Conservation (phyloP, 2,113 vertebrate species). For the Phoxinus phoxinus region DNA sequence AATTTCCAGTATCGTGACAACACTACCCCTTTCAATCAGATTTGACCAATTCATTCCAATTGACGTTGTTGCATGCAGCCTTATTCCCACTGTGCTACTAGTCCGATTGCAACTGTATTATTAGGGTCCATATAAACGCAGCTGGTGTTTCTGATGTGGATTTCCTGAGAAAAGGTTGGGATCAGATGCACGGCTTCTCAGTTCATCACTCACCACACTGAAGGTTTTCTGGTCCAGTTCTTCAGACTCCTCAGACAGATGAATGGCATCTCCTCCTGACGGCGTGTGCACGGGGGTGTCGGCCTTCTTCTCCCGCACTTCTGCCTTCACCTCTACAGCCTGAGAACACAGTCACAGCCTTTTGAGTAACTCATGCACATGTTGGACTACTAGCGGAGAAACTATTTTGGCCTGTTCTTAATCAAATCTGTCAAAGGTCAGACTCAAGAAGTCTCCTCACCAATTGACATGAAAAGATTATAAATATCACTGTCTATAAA, state of each 20-base stretch:
- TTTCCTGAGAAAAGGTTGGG: not conserved
- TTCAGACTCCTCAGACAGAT: slow-evolving; percentile 91
- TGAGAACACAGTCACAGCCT: slow-evolving; percentile 46
- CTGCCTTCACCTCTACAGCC: slow-evolving; percentile 83
- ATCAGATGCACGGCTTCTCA: not conserved
- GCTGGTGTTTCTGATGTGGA: not conserved
- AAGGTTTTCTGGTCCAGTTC: slow-evolving; percentile 98
- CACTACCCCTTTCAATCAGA: too few relatives aligned
- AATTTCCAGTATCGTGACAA: too few relatives aligned
- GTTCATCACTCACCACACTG: slow-evolving; percentile 86
- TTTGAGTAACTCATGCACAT: not conserved
- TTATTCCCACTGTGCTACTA: too few relatives aligned
- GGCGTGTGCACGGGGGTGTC: slow-evolving; percentile 90
- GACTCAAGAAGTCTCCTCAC: not conserved
- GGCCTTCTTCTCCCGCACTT: slow-evolving; percentile 85
- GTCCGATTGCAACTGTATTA: too few relatives aligned
- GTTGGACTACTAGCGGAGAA: not conserved
- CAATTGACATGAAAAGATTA: not conserved
- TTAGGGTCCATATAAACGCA: too few relatives aligned
- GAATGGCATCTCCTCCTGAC: slow-evolving; percentile 83
- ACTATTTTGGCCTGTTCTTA: not conserved
- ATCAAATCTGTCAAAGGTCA: slow-evolving; percentile 5
- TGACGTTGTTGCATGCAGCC: too few relatives aligned
- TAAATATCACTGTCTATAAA: not conserved
- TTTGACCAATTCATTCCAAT: too few relatives aligned